phyloP scores from a whole-genome alignment of 2,888 invertebrate genomes.

The Ganaspis brasiliensis region DNA sequence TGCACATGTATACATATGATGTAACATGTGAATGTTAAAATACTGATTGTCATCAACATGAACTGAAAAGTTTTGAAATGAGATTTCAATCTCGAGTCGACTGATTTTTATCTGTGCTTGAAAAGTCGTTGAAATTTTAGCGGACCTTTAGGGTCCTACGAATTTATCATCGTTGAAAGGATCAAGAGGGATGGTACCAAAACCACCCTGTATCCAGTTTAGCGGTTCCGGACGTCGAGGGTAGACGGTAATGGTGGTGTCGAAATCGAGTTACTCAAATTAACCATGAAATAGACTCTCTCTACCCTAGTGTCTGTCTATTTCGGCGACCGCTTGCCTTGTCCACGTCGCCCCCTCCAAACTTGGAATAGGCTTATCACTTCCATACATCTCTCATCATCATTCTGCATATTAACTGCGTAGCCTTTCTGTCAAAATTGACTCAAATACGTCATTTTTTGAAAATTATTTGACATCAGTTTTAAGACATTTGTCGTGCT shows the following conservation, averaged over 20 bases:
- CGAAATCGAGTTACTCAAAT: constrained; percentile 80
- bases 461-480: too few species aligned
- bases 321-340: constrained; percentile 71
- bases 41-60: neutral
- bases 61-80: neutral
- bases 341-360: constrained; percentile 68
- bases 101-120: constrained; percentile 4
- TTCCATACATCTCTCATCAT: constrained; percentile 57
- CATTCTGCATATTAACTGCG: neutral
- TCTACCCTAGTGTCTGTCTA: constrained; percentile 76
- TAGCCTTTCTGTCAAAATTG: too few species aligned
- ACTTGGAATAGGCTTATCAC: constrained; percentile 67
- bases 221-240: constrained; percentile 66
- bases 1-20: too few species aligned
- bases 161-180: constrained; percentile 33
- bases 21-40: neutral
- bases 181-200: constrained; percentile 63
- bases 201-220: constrained; percentile 68
- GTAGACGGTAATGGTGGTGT: constrained; percentile 63
- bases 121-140: neutral
- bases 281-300: constrained; percentile 81
- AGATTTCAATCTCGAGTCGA: neutral
- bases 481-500: too few species aligned
- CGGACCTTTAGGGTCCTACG: constrained; percentile 10
- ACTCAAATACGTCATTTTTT: too few species aligned